Conservation (phyloP, 2,888 invertebrate genomes). For the Apoda limacodes region DNA sequence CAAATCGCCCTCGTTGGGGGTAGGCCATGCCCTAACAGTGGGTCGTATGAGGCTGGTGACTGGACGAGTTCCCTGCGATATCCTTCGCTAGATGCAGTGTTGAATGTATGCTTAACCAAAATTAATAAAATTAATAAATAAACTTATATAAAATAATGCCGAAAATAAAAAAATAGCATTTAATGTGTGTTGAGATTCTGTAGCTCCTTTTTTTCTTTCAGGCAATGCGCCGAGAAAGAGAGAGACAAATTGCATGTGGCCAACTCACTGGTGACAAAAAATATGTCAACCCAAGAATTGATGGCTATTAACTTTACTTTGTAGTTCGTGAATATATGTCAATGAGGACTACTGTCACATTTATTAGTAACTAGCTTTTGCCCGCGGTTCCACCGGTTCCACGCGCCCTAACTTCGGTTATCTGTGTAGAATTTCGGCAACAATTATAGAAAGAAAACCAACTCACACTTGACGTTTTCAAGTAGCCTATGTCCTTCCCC, state of each 20-base stretch:
- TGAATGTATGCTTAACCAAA: too few relatives aligned
- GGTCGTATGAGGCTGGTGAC: too few relatives aligned
- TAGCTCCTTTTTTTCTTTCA: conserved; percentile 16
- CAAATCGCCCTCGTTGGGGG: too few relatives aligned
- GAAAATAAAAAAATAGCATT: not conserved
- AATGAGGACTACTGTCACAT: not conserved
- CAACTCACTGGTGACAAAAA: conserved; percentile 65
- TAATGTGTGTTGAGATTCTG: not conserved
- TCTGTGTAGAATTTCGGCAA: not conserved
- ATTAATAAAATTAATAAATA: too few relatives aligned
- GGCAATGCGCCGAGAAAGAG: conserved; percentile 71
- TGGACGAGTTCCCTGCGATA: too few relatives aligned
- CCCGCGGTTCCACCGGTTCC: conserved; percentile 3
- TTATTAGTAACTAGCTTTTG: not conserved
- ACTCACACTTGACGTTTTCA: too few relatives aligned
- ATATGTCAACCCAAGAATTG: conserved; percentile 66
- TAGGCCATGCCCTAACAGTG: too few relatives aligned
- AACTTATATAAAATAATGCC: not conserved
- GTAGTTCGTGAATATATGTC: conserved; percentile 1
- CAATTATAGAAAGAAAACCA: too few relatives aligned
- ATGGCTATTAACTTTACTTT: conserved; percentile 57
- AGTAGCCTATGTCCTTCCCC: too few relatives aligned
- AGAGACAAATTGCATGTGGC: conserved; percentile 70
- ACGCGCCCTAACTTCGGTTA: conserved; percentile 1
- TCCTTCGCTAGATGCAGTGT: too few relatives aligned